Evolutionary conservation across 1,140 invertebrate species (phyloP), one percentile per base, ranked within the genome.

Genomic region (Idris sp.): DNA sequence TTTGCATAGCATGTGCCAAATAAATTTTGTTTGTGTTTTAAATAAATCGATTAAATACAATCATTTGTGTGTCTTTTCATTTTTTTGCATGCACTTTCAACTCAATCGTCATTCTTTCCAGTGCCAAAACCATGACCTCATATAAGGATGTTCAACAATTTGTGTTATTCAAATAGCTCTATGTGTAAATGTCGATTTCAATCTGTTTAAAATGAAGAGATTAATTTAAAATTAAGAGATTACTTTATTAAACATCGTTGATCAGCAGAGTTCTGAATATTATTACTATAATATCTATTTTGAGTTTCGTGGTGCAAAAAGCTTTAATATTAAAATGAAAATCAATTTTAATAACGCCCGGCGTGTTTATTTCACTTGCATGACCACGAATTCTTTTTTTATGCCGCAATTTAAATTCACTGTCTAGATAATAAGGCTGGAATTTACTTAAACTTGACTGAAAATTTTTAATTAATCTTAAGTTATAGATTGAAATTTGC

Each of bases 11-110:
- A 19, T 58, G 38, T 68, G 59, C 49, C 22, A 10, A 51, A 68
- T n/a, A n/a, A 15, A 14, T 51, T 64, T 61, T 13, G 31, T 62
- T 64, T 28, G 10, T 61, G 5, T 41, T 35, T 18, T 64, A 58
- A 82, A 83, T 83, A 80, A 81, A 82, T 61, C 38, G 22, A 28
- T 69, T 79, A 69, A 46, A 43, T 67, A 72, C 25, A 78, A 73
- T 38, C 10, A 36, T 54, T 1, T 28, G 22, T 56, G 62, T 74
- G 67, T 76, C 33, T 74, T 79, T 71, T 80, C 65, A 78, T 79
- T 81, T 61, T 75, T 71, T 69, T 64, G 79, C 81, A 81, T 83
- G 79, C 46, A 14, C 8, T 10, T 18, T 35, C n/a, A 10, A 58
- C 22, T 54, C 40, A 33, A 48, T 14, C 8, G 26, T 36, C 25